These are phyloP conservation scores for Sericinus montela DNA, from an alignment of 2,888 invertebrate species.

Conservation along the genomic window DNA sequence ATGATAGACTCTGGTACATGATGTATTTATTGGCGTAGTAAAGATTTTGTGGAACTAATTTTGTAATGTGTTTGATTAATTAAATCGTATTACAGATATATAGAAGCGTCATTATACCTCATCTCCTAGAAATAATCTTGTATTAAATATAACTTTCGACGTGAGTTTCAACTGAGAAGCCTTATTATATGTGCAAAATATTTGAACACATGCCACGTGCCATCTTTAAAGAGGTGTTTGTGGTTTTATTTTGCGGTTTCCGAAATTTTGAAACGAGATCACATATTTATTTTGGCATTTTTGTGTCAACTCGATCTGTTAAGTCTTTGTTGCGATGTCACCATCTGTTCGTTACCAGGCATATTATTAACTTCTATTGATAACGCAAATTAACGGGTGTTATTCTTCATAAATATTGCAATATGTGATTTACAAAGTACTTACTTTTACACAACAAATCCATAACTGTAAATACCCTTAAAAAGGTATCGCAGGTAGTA, in stretches of 20 bases:
- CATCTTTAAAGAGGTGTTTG: constrained; percentile 53
- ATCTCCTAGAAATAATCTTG: no score
- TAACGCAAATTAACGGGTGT: background rate
- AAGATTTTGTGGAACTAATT: constrained; percentile 29
- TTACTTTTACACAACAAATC: no score
- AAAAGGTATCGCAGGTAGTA: no score
- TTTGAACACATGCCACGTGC: constrained; percentile 54
- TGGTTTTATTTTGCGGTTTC: constrained; percentile 67
- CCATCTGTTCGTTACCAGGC: constrained; percentile 36
- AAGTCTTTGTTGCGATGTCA: constrained; percentile 54
- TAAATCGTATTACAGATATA: background rate
- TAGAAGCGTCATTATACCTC: no score
- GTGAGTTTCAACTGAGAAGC: constrained; percentile 40
- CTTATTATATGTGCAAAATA: constrained; percentile 46
- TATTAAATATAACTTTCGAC: no score
- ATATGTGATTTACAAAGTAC: no score
- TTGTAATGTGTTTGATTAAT: constrained; percentile 18
- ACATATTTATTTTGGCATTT: constrained; percentile 44
- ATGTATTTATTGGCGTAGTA: constrained; percentile 49
- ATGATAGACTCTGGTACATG: constrained; percentile 40
- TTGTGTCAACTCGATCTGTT: constrained; percentile 60
- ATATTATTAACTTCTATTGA: background rate
- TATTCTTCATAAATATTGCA: no score
- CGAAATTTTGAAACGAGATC: constrained; percentile 53
- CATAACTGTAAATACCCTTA: no score